Evolutionary conservation across 1,140 invertebrate genomes (phyloP), one percentile per base, ranked within the genome.

Genomic region (Ceratosolen solmsi): DNA sequence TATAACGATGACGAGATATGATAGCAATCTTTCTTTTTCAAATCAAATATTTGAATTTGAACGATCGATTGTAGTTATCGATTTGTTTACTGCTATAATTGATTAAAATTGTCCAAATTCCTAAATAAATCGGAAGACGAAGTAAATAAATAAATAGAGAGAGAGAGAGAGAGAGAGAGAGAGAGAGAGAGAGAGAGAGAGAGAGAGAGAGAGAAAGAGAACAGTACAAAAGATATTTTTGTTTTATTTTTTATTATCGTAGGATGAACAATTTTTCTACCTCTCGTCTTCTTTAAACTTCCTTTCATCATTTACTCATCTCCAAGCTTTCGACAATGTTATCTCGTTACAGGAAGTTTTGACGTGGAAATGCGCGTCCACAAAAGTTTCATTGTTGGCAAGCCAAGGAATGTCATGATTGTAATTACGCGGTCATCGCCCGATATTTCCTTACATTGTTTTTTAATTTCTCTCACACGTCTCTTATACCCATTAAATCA

Each of bases 331-430:
- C 58, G 58, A 79, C 82, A 76, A 83, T 83, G 76, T 83, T 83
- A 74, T 83, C 82, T 79, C 76, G 49, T 83, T 79, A 79, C 27
- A 25, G 46, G 58, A 83, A 83, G 76, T 74, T 83, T 75, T 20
- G 30, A 25, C 36, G 33, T 41, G 81, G 33, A 73, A 82, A 72
- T 51, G 49, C 73, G 73, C 60, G 49, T 82, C 80, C 27, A 56
- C 65, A 72, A 82, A 82, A 82, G 36, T 83, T 83, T 83, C 56
- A 68, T 77, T 82, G 73, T 72, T 60, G 49, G 63, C 36, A 65
- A 74, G 78, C 76, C 76, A 79, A 74, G n/a, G n/a, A n/a, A n/a
- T 65, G 58, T 75, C 71, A 83, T 83, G 76, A 79, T 83, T 83
- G 74, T 60, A 83, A 79, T 83, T 83, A 79, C 49, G 46, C 70